phyloP scores from a whole-genome alignment of 2,113 vertebrate species.

The Trochalopteron elliotii region DNA sequence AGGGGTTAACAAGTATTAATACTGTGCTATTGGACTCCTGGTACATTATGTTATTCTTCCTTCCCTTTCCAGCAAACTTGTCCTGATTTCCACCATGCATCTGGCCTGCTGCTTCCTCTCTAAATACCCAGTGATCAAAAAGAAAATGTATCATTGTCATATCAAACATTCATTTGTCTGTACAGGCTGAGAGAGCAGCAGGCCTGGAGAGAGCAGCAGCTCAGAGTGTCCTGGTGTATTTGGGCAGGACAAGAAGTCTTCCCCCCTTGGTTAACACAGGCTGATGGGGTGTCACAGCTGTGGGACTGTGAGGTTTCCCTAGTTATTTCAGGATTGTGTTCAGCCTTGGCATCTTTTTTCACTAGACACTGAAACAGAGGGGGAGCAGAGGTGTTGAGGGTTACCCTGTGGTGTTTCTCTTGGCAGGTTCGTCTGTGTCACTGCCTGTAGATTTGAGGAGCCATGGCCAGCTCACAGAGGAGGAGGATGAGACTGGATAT shows the following conservation, averaged over 20 bases:
- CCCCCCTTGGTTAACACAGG: not conserved
- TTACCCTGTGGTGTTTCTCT: not conserved
- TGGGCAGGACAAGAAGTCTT: not conserved
- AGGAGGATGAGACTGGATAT: not conserved
- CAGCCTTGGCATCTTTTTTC: not conserved
- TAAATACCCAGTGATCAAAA: not conserved
- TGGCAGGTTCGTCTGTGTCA: not conserved
- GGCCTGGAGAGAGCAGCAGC: not conserved
- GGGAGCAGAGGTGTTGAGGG: not conserved
- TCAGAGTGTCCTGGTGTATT: not conserved
- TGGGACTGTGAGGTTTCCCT: not conserved
- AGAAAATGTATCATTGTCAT: not conserved
- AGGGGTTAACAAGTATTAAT: not conserved
- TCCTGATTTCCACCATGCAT: not conserved
- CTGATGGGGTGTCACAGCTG: not conserved
- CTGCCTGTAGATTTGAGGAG: not conserved
- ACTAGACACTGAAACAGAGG: not conserved
- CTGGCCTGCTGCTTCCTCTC: not conserved
- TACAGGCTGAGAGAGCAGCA: not conserved
- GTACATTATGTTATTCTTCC: not conserved
- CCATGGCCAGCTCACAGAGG: fast-evolving
- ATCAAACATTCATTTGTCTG: not conserved
- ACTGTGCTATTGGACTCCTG: fast-evolving
- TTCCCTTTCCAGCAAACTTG: not conserved
- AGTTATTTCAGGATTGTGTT: not conserved